Base-by-base conservation (phyloP, 2,888 invertebrate genomes). In the Agrochola circellaris region DNA sequence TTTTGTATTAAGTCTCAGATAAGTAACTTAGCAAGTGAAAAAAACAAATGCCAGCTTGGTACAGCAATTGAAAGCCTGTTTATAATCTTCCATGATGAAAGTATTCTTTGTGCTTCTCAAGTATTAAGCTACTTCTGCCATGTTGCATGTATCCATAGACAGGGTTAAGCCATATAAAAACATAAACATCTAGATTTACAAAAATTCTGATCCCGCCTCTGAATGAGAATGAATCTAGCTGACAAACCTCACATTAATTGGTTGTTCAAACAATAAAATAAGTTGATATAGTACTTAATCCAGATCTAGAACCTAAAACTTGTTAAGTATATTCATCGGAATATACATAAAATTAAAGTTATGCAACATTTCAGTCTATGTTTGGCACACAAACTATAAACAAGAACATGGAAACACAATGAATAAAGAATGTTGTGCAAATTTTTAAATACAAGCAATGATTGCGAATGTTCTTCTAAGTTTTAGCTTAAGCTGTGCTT, bases 401-500 rank as follows among this genome's bases (percentile, higher is more conserved):
- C 17, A 26, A 3, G n/a, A 34, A 56, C 20, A 45, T 1, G 38
- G 42, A 72, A 56, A 9, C 2, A 9, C 8, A 6, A n/a, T 60
- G 5, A 23, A 26, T 7, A n/a, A 17, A 60, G 0, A 2, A 79
- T 23, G n/a, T 34, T 38, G 23, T 38, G 8, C 60, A 76, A n/a
- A 6, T 34, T 80, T 42, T 42, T 51, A 5, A 62, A 26, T 4
- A 34, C 30, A 20, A 54, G 13, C 42, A 45, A 23, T 58, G 20
- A 51, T 58, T 51, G 78, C 78, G 76, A 78, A 75, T 82, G 51
- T 15, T 13, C 15, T n/a, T 23, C 1, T 23, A 51, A 48, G 9
- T 56, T n/a, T 51, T 64, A 56, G 11, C 15, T 15, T n/a, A 72
- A 38, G 78, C 76, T 82, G 26, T 42, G 82, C 58, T 45, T 13